A percentile compares a stretch with the other conserved stretches of the same genome.
phyloP scores from a whole-genome alignment of 2,113 vertebrate species.

The Phodopus roborovskii region DNA sequence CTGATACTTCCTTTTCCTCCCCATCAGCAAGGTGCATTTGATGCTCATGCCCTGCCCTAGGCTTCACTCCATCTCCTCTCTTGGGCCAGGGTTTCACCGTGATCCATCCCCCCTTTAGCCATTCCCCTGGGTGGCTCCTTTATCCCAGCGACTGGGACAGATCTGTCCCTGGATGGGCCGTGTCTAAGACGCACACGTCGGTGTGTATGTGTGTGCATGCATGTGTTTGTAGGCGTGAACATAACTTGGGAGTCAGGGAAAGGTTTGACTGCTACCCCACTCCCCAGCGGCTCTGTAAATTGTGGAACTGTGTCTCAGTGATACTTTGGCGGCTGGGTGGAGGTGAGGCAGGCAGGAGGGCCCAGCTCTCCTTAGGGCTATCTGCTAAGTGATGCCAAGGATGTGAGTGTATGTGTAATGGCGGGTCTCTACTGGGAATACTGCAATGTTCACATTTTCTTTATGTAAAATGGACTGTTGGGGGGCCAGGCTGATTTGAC shows the following conservation, averaged over 20 bases:
- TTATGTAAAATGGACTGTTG: not conserved
- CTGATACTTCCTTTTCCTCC: not conserved
- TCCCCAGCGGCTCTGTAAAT: not conserved
- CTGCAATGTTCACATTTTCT: not conserved
- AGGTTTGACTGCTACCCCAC: not conserved
- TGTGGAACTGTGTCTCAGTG: not conserved
- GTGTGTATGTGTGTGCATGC: not conserved
- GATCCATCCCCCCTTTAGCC: not conserved
- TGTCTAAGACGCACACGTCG: not conserved
- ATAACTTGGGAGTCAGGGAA: not conserved
- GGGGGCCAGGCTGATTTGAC: not conserved
- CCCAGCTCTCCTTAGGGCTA: not conserved
- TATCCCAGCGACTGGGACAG: too few relatives aligned
- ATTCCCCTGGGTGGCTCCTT: not conserved
- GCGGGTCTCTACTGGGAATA: not conserved
- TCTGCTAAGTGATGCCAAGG: not conserved
- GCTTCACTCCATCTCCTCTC: too few relatives aligned
- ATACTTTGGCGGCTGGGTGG: not conserved
- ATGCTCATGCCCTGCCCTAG: not conserved
- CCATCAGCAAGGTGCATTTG: too few relatives aligned
- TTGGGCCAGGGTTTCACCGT: not conserved
- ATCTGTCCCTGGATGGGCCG: not conserved
- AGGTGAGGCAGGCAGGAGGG: too few relatives aligned
- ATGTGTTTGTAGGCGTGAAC: not conserved
- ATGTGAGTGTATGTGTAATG: not conserved